Percentiles rank a stretch among this genome's conserved stretches.
Evolutionary conservation across 1,140 invertebrate genomes (phyloP).

Genomic region (Penaeus chinensis): DNA sequence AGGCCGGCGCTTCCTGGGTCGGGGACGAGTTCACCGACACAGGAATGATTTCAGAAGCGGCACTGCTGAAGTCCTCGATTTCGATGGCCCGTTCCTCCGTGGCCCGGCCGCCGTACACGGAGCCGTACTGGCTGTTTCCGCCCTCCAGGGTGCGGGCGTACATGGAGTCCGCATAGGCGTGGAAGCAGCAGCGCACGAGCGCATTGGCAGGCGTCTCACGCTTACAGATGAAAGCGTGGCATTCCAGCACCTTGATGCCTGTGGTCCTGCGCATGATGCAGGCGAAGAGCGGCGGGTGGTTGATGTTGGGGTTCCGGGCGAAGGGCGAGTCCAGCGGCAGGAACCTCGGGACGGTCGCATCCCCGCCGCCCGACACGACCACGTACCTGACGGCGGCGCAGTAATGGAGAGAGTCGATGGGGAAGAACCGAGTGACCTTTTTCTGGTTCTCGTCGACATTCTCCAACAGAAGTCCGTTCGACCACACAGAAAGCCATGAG

Average conservation of each 20-base stretch:
- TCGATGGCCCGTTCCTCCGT: slow-evolving; percentile 62
- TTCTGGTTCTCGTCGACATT: slow-evolving; percentile 96
- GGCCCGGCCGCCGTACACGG: slow-evolving; percentile 60
- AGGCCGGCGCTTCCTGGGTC: slow-evolving; percentile 54
- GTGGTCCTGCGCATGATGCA: slow-evolving; percentile 94
- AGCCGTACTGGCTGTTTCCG: slow-evolving; percentile 59
- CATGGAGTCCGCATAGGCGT: slow-evolving; percentile 93
- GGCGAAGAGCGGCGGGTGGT: slow-evolving; percentile 96
- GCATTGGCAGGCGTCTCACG: slow-evolving; percentile 94
- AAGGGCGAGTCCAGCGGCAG: slow-evolving; percentile 96
- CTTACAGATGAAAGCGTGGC: slow-evolving; percentile 98
- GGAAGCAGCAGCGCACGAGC: slow-evolving; percentile 90
- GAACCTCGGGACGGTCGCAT: slow-evolving; percentile 81
- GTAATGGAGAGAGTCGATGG: slow-evolving; percentile 95
- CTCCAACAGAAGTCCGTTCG: slow-evolving; percentile 94
- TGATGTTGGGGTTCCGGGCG: slow-evolving; percentile 84
- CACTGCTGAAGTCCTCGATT: slow-evolving; percentile 63
- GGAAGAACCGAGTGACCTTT: slow-evolving; percentile 95
- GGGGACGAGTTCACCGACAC: slow-evolving; percentile 55
- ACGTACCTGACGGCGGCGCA: slow-evolving; percentile 94
- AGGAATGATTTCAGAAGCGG: slow-evolving; percentile 61
- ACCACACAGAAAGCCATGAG: slow-evolving; percentile 97
- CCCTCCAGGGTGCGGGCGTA: slow-evolving; percentile 79
- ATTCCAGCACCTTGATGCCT: slow-evolving; percentile 99
- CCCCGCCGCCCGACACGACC: slow-evolving; percentile 70